These are phyloP conservation scores for Microtus montanus DNA, from an alignment of 2,113 vertebrate genomes.

Conservation along the genomic window DNA sequence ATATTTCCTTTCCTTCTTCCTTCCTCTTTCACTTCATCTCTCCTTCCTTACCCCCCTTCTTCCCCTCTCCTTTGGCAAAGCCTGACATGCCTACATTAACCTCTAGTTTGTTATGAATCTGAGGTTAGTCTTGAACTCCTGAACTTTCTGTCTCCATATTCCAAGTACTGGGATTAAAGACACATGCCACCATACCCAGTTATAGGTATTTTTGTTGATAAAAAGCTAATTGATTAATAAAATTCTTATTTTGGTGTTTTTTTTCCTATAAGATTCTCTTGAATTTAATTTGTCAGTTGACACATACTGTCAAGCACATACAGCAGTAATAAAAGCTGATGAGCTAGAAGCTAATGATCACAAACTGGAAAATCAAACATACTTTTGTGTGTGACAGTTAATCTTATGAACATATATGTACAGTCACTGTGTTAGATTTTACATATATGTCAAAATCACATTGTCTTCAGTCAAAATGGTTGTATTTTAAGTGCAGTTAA, in stretches of 20 bases:
- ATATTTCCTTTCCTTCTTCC: neutral
- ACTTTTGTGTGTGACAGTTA: neutral
- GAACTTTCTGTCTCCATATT: neutral
- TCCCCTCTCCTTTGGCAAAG: neutral
- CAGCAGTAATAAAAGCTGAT: neutral
- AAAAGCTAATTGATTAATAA: neutral
- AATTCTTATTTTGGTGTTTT: slow-evolving; percentile 24
- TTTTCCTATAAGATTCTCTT: neutral
- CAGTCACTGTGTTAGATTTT: neutral
- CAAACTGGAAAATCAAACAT: neutral
- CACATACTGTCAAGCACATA: neutral
- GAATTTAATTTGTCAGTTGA: neutral
- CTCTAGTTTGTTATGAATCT: neutral
- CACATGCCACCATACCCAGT: neutral
- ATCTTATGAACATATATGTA: neutral
- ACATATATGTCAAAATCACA: neutral
- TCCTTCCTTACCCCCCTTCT: too few relatives aligned
- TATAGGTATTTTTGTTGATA: neutral
- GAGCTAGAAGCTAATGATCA: neutral
- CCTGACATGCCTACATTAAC: neutral
- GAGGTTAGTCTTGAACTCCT: neutral
- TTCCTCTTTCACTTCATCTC: neutral
- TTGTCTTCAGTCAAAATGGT: neutral
- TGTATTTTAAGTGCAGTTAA: slow-evolving; percentile 29
- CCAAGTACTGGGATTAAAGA: neutral